phyloP scores from a whole-genome alignment of 2,888 invertebrate genomes.

The Metalampra italica region DNA sequence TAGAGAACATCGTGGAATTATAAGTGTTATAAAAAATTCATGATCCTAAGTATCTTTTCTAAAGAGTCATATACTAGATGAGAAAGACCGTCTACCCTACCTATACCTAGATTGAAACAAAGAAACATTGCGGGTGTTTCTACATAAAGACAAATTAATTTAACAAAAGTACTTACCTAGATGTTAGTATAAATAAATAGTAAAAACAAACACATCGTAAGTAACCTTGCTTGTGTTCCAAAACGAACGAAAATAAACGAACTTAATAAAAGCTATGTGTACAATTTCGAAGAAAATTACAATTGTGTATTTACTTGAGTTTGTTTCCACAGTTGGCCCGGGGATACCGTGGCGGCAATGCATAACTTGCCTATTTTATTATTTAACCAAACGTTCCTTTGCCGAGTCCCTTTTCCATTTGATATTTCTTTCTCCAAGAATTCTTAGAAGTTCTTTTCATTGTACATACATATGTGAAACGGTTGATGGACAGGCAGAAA shows the following conservation, averaged over 20 bases:
- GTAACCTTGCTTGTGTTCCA: background rate
- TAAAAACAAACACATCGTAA: too few species aligned
- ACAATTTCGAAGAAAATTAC: constrained; percentile 1
- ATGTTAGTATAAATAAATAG: too few species aligned
- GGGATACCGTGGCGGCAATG: constrained; percentile 3
- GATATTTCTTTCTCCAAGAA: background rate
- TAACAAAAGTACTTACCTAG: too few species aligned
- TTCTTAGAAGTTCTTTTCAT: background rate
- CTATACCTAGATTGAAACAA: too few species aligned
- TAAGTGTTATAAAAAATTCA: too few species aligned
- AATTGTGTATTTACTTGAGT: constrained; percentile 5
- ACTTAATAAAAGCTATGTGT: constrained; percentile 4
- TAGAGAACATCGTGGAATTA: too few species aligned
- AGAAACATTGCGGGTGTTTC: too few species aligned
- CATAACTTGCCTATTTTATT: constrained; percentile 12
- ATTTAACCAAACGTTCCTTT: constrained; percentile 3
- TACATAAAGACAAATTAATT: too few species aligned
- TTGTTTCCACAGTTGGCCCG: constrained; percentile 10
- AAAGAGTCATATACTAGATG: too few species aligned
- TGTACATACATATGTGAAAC: background rate
- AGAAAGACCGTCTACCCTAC: too few species aligned
- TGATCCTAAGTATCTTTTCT: too few species aligned
- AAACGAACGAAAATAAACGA: constrained; percentile 1
- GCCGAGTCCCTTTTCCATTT: background rate
- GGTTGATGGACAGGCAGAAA: background rate